Percentiles rank a stretch among this genome's conserved stretches.
These are phyloP conservation scores for Chrysomela aeneicollis DNA, from an alignment of 2,888 invertebrate species.

Conservation along the genomic window DNA sequence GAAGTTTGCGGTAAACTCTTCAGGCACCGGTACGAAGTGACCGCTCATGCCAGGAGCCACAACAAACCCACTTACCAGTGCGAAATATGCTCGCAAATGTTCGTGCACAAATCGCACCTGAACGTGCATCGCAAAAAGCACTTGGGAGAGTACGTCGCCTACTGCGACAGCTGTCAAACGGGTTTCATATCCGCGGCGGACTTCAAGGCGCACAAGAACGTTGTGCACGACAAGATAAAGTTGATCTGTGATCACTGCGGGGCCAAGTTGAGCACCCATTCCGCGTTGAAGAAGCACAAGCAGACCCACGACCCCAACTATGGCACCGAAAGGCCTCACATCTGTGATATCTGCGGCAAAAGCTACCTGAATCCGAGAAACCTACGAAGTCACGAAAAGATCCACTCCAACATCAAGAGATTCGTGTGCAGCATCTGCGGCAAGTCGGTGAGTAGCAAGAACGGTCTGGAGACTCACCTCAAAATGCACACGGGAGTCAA, in stretches of 20 bases:
- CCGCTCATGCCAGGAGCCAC: slow-evolving; percentile 64
- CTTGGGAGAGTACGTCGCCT: slow-evolving; percentile 57
- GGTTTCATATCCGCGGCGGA: slow-evolving; percentile 52
- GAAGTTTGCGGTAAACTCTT: slow-evolving; percentile 56
- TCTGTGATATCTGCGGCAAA: slow-evolving; percentile 62
- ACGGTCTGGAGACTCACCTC: slow-evolving; percentile 55
- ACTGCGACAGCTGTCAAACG: slow-evolving; percentile 54
- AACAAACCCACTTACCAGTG: slow-evolving; percentile 68
- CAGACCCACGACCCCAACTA: slow-evolving; percentile 49
- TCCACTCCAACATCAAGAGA: slow-evolving; percentile 47
- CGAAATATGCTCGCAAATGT: slow-evolving; percentile 67
- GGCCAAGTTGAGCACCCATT: slow-evolving; percentile 45
- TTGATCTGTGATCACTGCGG: slow-evolving; percentile 53
- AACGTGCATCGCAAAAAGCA: slow-evolving; percentile 69
- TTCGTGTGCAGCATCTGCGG: slow-evolving; percentile 57
- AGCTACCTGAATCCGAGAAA: slow-evolving; percentile 58
- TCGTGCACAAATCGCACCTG: slow-evolving; percentile 68
- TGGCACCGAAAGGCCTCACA: slow-evolving; percentile 48
- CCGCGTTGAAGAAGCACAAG: slow-evolving; percentile 52
- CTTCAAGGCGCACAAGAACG: slow-evolving; percentile 50
- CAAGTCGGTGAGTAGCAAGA: slow-evolving; percentile 56
- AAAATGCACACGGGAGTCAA: slow-evolving; percentile 59
- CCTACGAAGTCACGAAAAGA: slow-evolving; percentile 52
- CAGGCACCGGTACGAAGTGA: slow-evolving; percentile 54
- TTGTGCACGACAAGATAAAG: slow-evolving; percentile 49